These are phyloP conservation scores for Camelus dromedarius DNA, from an alignment of 2,113 vertebrate genomes.

Conservation along the genomic window DNA sequence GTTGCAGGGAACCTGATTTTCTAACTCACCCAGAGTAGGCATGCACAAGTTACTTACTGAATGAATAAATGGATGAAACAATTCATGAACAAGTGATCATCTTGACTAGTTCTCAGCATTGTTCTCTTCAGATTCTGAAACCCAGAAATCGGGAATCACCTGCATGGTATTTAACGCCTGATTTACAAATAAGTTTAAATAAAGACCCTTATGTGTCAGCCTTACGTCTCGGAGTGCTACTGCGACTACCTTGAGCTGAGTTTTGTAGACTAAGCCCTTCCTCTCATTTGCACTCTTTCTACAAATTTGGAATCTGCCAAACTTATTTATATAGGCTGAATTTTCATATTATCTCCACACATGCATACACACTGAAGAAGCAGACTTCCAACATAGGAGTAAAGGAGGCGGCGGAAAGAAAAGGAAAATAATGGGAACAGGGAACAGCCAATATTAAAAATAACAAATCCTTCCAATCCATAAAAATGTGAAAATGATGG, in stretches of 20 bases:
- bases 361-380: not conserved
- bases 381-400: fast-evolving
- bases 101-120: not conserved
- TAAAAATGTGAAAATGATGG: not conserved
- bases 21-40: not conserved
- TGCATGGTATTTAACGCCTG: not conserved
- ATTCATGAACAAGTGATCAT: not conserved
- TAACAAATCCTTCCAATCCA: not conserved
- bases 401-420: not conserved
- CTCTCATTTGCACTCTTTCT: not conserved
- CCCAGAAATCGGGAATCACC: not conserved
- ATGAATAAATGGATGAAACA: not conserved
- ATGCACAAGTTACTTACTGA: not conserved
- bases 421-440: not conserved
- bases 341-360: not conserved
- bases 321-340: not conserved
- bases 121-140: not conserved
- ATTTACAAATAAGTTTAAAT: not conserved
- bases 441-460: not conserved
- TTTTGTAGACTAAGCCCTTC: not conserved
- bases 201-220: not conserved
- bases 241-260: not conserved
- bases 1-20: not conserved
- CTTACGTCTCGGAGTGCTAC: not conserved
- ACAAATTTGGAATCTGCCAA: not conserved